Conservation (phyloP, 2,797 vertebrate species). For the Sandelia bainsii region DNA sequence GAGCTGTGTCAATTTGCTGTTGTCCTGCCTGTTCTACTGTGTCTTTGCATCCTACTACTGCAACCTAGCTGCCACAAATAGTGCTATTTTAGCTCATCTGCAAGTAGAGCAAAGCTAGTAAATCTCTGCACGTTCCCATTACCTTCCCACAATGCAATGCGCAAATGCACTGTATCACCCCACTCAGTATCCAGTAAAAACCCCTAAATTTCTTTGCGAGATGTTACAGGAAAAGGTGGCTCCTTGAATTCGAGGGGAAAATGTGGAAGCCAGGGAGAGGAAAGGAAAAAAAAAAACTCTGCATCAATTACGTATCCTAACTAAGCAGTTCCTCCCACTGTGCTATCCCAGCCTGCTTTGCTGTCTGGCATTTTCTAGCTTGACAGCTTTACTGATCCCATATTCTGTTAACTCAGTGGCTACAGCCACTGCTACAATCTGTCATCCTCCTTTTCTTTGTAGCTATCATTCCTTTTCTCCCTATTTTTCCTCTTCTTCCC, state of each 20-base stretch:
- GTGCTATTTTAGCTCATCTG: constrained; percentile 70
- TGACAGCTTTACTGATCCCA: constrained; percentile 74
- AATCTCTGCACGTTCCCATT: constrained; percentile 74
- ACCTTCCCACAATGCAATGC: constrained; percentile 77
- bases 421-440: constrained; percentile 46
- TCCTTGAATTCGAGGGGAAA: constrained; percentile 39
- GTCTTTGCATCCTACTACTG: constrained; percentile 55
- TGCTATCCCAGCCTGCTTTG: constrained; percentile 62
- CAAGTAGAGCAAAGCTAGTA: constrained; percentile 67
- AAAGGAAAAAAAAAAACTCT: constrained; percentile 14
- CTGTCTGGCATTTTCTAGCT: constrained; percentile 65
- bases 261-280: constrained; percentile 18
- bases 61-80: constrained; percentile 60
- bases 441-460: constrained; percentile 56
- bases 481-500: constrained; percentile 5
- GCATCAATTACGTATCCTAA: constrained; percentile 59
- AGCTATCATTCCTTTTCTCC: constrained; percentile 36
- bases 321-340: constrained; percentile 57
- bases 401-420: constrained; percentile 74
- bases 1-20: constrained; percentile 55
- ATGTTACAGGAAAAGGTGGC: constrained; percentile 41
- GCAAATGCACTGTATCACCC: constrained; percentile 65
- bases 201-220: constrained; percentile 32
- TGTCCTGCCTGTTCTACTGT: constrained; percentile 53
- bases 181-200: constrained; percentile 32